These are phyloP conservation scores for Ooceraea biroi DNA, from an alignment of 1,140 invertebrate genomes.

Conservation along the genomic window DNA sequence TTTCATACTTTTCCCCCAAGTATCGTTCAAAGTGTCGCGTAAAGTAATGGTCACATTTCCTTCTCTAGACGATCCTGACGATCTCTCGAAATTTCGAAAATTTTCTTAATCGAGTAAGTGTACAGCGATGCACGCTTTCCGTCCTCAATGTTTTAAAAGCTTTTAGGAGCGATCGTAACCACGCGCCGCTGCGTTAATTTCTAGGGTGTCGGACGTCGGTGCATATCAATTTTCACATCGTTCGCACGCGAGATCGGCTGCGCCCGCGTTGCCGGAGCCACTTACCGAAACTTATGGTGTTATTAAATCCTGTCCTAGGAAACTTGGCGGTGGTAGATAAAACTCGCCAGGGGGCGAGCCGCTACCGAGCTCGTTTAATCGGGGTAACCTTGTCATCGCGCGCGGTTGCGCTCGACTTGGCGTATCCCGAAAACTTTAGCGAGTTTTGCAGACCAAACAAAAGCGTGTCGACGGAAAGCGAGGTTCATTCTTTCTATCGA, in stretches of 20 bases:
- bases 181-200: slow-evolving; percentile 58
- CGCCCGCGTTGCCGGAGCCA: slow-evolving; percentile 11
- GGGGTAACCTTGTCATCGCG: slow-evolving; percentile 57
- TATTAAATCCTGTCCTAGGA: slow-evolving; percentile 58
- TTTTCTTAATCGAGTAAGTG: slow-evolving; percentile 4
- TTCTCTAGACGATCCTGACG: not conserved
- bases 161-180: slow-evolving; percentile 38
- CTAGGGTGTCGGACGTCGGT: not conserved
- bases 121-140: slow-evolving; percentile 14
- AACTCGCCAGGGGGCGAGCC: slow-evolving; percentile 41
- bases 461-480: slow-evolving; percentile 43
- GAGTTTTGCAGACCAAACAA: slow-evolving; percentile 52
- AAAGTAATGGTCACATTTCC: no score
- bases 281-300: slow-evolving; percentile 56
- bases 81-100: not conserved
- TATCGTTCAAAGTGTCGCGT: no score
- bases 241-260: slow-evolving; percentile 32
- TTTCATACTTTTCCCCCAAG: no score
- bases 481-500: slow-evolving; percentile 23
- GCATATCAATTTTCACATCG: slow-evolving; percentile 53
- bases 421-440: slow-evolving; percentile 38
- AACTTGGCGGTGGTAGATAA: slow-evolving; percentile 56
- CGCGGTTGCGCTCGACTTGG: slow-evolving; percentile 32
- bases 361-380: slow-evolving; percentile 45
- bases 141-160: slow-evolving; percentile 31